Base-by-base conservation (phyloP, 2,888 invertebrate species). In the Caenorhabditis macrosperma region DNA sequence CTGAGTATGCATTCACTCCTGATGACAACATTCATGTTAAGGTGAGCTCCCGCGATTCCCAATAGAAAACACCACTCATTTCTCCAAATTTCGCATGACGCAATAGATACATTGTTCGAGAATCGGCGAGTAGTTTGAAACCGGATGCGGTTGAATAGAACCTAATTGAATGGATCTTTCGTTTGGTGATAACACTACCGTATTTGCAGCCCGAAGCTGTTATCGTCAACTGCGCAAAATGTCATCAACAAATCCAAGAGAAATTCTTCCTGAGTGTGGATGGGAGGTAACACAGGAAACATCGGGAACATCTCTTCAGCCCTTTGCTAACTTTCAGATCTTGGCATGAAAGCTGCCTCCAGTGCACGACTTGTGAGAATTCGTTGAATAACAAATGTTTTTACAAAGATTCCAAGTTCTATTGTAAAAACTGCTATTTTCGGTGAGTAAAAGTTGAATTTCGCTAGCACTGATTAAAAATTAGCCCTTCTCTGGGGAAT, bases 391-490 rank as follows among this genome's bases (percentile, higher is more conserved):
- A 50, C 57, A 80, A 81, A 44, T 89, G 89, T 57, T 89, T 81
- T 61, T 69, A 76, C 60, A 82, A 81, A 38, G 85, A 88, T 5
- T 80, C 79, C 24, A 64, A 54, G 28, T 66, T 85, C 46, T 87
- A 76, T 80, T 89, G 89, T 80, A 88, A 86, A 72, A 41, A 26
- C 17, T 90, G 89, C 61, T 89, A 89, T 74, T 64, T 55, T 30
- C 76, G 81, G 88, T 88, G 52, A 54, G 83, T 82, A 52, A 15
- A 33, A 20, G 54, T 35, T 15, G 35, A 12, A 35, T 6, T 5
- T 22, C 9, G 6, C 7, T n/a, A n/a, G 7, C 28, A 17, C 28
- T 79, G 59, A 79, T 79, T 75, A 33, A 22, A 55, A 69, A 79
- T 79, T 75, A 54, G 79, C 44, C n/a, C 17, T 44, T 33, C 1